Evolutionary conservation across 2,888 invertebrate species (phyloP), one percentile per base, ranked within the genome.

Genomic region (Nemurella pictetii): DNA sequence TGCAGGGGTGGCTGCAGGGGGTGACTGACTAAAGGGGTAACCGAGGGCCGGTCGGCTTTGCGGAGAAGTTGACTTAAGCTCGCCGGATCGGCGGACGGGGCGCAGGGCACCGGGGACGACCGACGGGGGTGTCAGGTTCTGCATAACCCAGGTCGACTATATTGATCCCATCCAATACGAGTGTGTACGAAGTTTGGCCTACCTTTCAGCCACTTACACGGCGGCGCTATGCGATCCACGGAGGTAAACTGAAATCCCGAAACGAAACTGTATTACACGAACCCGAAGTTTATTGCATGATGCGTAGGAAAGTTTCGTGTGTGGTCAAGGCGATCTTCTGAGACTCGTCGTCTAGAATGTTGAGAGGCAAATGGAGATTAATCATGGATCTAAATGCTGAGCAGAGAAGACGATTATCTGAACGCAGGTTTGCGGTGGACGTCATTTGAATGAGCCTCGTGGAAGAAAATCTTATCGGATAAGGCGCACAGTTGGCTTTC

Each of bases 101-200:
- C 28, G 30, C 4, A 15, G 20, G 78, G 75, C 1, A 15, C 25
- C 20, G 26, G 75, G 15, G 25, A 25, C 25, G 75, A 25, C 20
- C 26, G 15, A 1, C 26, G 75, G 2, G 75, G 75, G 78, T 81
- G 55, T 81, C 36, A 81, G 35, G 81, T 55, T 55, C 25, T 81
- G 82, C 82, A 82, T 72, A 82, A 55, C 78, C 30, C 82, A 82
- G 82, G 72, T 82, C 78, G 82, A 72, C 82, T 72, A 82, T 82
- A 82, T 82, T 82, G 82, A 82, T 82, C 82, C 78, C 30, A 27
- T 82, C 72, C 82, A 27, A 28, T 20, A 28, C n/a, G n/a, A n/a
- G 28, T 26, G 72, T 55, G 55, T 82, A 55, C 26, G 82, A 82
- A 82, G 82, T 72, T 72, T 29, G 55, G 82, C 82, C 55, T 72